phyloP scores from a whole-genome alignment of 2,888 invertebrate species.

The Euplexia lucipara region DNA sequence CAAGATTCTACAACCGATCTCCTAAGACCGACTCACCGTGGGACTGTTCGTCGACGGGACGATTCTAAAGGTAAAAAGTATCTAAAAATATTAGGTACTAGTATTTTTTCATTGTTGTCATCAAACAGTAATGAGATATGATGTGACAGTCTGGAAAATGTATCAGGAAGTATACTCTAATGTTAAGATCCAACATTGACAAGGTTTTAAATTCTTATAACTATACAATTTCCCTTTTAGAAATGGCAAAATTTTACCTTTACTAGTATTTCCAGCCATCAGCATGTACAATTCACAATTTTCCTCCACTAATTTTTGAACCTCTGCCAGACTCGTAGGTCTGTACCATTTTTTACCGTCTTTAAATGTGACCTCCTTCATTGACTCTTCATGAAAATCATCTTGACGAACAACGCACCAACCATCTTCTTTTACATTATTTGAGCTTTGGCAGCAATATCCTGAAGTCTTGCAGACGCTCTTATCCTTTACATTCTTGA shows the following conservation, averaged over 20 bases:
- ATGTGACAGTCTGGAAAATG: too few relatives aligned
- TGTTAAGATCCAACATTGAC: too few relatives aligned
- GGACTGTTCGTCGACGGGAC: too few relatives aligned
- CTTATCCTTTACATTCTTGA: conserved; percentile 48
- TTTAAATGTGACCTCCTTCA: conserved; percentile 67
- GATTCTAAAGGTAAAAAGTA: too few relatives aligned
- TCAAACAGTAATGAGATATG: too few relatives aligned
- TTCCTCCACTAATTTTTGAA: conserved; percentile 80
- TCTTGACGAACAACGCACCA: conserved; percentile 74
- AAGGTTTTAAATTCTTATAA: too few relatives aligned
- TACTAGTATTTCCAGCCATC: conserved; percentile 93
- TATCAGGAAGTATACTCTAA: too few relatives aligned
- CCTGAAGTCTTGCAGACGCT: conserved; percentile 60
- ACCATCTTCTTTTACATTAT: conserved; percentile 62
- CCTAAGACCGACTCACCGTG: too few relatives aligned
- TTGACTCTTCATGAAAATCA: conserved; percentile 54
- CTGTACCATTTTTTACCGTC: conserved; percentile 87
- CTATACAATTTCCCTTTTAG: not conserved
- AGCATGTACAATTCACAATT: conserved; percentile 87
- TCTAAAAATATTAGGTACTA: too few relatives aligned
- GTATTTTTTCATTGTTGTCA: too few relatives aligned
- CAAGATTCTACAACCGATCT: too few relatives aligned
- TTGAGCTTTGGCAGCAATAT: conserved; percentile 51
- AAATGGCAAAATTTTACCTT: conserved; percentile 81
- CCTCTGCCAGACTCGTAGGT: conserved; percentile 81